A percentile compares a stretch with the other conserved stretches of the same genome.
These are phyloP conservation scores for Rachycentron canadum DNA, from an alignment of 2,797 vertebrate genomes.

Conservation along the genomic window DNA sequence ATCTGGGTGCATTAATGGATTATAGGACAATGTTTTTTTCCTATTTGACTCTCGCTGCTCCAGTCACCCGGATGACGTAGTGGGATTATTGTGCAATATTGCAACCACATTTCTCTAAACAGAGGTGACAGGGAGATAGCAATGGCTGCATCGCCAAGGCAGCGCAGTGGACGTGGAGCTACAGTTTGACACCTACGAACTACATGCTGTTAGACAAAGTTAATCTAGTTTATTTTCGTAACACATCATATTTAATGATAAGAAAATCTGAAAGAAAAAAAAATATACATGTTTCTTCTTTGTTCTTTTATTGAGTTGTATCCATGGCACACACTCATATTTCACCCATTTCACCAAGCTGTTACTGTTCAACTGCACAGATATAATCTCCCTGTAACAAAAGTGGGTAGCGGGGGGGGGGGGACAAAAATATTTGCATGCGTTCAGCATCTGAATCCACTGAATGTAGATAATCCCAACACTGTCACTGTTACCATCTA, in stretches of 20 bases:
- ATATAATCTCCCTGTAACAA: slow-evolving; percentile 60
- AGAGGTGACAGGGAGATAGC: slow-evolving; percentile 36
- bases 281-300: not conserved
- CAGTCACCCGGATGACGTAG: slow-evolving; percentile 59
- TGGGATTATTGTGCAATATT: slow-evolving; percentile 71
- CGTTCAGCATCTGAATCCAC: slow-evolving; percentile 45
- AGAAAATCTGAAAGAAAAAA: not conserved
- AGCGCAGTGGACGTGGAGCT: not conserved
- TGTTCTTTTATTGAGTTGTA: not conserved
- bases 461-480: slow-evolving; percentile 45
- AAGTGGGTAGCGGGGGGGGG: slow-evolving; percentile 31
- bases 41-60: slow-evolving; percentile 65
- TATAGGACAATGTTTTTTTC: slow-evolving; percentile 76
- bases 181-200: slow-evolving; percentile 3
- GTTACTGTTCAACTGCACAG: slow-evolving; percentile 47
- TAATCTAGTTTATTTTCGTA: not conserved
- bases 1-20: slow-evolving; percentile 83
- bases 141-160: not conserved
- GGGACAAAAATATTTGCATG: slow-evolving; percentile 27
- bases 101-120: slow-evolving; percentile 56
- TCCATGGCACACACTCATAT: slow-evolving; percentile 11
- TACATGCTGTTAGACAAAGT: not conserved
- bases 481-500: slow-evolving; percentile 32
- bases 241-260: not conserved
- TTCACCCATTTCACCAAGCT: slow-evolving; percentile 39